Percentiles rank a stretch among this genome's conserved stretches.
Conservation (phyloP, 2,888 invertebrate genomes). For the Philereme transversata region DNA sequence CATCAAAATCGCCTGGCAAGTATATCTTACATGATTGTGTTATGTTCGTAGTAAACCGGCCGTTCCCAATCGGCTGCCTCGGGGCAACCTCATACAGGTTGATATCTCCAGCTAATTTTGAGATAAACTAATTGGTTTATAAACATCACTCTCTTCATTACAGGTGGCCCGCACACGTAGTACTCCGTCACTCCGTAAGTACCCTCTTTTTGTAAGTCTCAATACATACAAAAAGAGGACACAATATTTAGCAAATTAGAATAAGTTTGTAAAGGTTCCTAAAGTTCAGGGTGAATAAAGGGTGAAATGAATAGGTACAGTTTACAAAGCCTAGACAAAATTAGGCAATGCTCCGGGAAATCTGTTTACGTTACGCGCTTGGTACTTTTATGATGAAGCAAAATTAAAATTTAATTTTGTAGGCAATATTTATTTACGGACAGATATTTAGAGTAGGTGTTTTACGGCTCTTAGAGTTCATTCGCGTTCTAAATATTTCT, state of each 20-base stretch:
- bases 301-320: neutral
- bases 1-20: neutral
- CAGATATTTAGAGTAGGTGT: no score
- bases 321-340: neutral
- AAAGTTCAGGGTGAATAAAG: neutral
- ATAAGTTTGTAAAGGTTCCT: neutral
- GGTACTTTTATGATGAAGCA: neutral
- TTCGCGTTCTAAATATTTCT: neutral
- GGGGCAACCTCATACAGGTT: slow-evolving; percentile 46
- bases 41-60: neutral
- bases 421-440: no score
- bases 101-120: slow-evolving; percentile 62
- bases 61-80: slow-evolving; percentile 28
- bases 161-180: slow-evolving; percentile 55
- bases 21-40: neutral
- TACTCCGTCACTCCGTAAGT: neutral
- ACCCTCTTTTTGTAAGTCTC: no score
- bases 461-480: no score
- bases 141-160: slow-evolving; percentile 66
- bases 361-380: neutral
- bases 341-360: neutral
- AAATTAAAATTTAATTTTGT: no score
- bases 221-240: no score
- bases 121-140: slow-evolving; percentile 73
- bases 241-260: neutral